Evolutionary conservation across 2,888 invertebrate species (phyloP), one percentile per base, ranked within the genome.

Genomic region (Pandemis corylana): DNA sequence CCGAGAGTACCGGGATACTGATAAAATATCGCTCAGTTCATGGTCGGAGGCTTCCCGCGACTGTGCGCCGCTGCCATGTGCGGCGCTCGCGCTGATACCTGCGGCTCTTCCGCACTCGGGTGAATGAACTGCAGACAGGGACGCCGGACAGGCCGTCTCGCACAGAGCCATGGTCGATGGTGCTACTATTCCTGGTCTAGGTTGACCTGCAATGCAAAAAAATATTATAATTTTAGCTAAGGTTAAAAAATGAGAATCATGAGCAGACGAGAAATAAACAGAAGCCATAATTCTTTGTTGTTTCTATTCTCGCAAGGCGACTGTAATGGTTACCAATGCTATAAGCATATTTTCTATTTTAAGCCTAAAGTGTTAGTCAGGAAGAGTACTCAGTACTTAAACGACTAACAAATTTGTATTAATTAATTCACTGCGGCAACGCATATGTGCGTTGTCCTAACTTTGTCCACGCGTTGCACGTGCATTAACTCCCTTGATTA

Each of bases 61-160:
- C 90, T 89, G 88, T 86, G 84, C 89, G 89, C 83, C 85, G 66
- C 85, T 85, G 87, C 87, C 85, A 85, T 82, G 86, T 86, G 85
- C 88, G 84, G 86, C 88, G 80, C 78, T 83, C 84, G 85, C 86
- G 87, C 85, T 86, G 83, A 85, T 87, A 88, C 89, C 90, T 89
- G 90, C 91, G 90, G 76, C 87, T 93, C 94, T 93, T 94, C 93
- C 93, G 93, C 87, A 90, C 90, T 90, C 85, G 91, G 94, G 93
- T 94, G 91, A 93, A 93, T 92, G 94, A 94, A 93, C 93, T 91
- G 88, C 86, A 86, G 90, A 94, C 85, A 79, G 91, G 86, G 93
- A 93, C 82, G 76, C 66, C 71, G 77, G 77, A 82, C 80, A 76
- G 63, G 72, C 83, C 78, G 76, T 78, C 82, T 78, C 81, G 75